Evolutionary conservation across 2,797 vertebrate species (phyloP).

Genomic region (Rachycentron canadum): DNA sequence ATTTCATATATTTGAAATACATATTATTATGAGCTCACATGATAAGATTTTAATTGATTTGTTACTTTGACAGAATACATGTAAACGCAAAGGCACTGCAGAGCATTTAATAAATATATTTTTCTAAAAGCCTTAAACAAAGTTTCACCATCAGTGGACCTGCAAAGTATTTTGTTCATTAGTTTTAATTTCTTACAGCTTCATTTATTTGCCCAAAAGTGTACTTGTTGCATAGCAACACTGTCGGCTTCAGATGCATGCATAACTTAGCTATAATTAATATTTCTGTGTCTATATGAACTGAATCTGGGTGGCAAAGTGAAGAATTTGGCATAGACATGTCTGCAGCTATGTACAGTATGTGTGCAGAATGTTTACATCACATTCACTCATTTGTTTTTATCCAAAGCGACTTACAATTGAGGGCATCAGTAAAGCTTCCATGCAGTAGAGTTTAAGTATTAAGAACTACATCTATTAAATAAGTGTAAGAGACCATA

Average conservation of each 20-base stretch:
- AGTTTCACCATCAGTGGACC: neutral
- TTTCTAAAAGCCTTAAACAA: neutral
- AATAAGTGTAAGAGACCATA: no score
- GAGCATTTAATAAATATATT: neutral
- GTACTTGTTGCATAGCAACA: slow-evolving; percentile 47
- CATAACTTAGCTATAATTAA: slow-evolving; percentile 12
- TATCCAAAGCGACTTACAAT: no score
- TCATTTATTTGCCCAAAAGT: slow-evolving; percentile 9
- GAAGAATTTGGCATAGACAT: neutral
- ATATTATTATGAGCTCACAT: slow-evolving; percentile 10
- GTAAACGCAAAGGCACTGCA: neutral
- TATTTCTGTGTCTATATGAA: slow-evolving; percentile 6
- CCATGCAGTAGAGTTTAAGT: no score
- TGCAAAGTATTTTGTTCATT: slow-evolving; percentile 21
- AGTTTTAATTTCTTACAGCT: slow-evolving; percentile 11
- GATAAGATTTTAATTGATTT: neutral
- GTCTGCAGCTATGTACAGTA: neutral
- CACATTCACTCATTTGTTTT: no score
- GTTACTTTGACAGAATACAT: slow-evolving; percentile 9
- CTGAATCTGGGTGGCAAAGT: neutral
- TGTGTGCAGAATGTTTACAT: neutral
- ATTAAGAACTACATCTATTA: no score
- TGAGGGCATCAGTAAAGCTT: no score
- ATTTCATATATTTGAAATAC: slow-evolving; percentile 13
- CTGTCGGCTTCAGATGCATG: slow-evolving; percentile 2